Conservation (phyloP, 2,888 invertebrate species). For the Leucophenga maculata region DNA sequence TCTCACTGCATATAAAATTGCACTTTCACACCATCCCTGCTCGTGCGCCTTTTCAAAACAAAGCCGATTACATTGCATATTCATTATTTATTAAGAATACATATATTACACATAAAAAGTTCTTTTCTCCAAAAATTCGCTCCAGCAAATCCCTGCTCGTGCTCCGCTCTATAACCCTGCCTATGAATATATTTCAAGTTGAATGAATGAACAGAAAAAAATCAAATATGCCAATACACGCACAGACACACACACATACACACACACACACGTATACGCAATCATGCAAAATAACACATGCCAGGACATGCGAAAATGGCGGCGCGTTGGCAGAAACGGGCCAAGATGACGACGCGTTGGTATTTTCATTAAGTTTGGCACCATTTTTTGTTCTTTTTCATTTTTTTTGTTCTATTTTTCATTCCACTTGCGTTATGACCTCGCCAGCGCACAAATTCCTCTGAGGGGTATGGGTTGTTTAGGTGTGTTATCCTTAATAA, state of each 20-base stretch:
- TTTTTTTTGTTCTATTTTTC: background rate
- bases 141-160: no score
- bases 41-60: no score
- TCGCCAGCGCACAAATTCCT: background rate
- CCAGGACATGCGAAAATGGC: constrained; percentile 25
- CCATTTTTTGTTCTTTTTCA: constrained; percentile 49
- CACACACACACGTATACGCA: constrained; percentile 27
- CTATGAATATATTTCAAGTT: no score
- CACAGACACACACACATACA: constrained; percentile 28
- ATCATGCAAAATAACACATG: constrained; percentile 57
- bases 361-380: constrained; percentile 60
- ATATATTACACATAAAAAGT: no score
- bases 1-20: no score
- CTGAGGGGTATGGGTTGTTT: no score
- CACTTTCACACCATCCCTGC: no score
- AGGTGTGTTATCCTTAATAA: no score
- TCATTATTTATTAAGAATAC: no score
- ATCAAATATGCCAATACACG: constrained; percentile 48
- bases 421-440: constrained; percentile 2
- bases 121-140: no score
- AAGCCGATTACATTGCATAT: no score
- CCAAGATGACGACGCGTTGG: constrained; percentile 59
- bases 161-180: no score
- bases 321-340: constrained; percentile 37
- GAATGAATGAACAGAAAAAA: constrained; percentile 42